These are phyloP conservation scores for Luperina nickerlii DNA, from an alignment of 2,888 invertebrate species.

Conservation along the genomic window DNA sequence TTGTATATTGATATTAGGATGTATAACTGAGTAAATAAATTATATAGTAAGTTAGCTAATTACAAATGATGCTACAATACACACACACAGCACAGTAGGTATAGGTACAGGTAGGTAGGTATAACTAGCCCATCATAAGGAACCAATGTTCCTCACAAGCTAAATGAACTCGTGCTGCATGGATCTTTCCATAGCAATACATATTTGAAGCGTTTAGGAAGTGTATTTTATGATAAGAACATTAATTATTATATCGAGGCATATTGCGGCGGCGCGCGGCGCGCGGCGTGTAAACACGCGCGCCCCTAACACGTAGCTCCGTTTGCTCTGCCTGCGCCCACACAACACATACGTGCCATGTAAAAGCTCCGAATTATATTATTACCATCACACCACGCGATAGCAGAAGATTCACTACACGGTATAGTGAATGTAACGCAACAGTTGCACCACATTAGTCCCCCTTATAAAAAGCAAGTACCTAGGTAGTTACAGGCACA, in stretches of 20 bases:
- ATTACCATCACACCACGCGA: not conserved
- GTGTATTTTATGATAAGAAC: constrained; percentile 56
- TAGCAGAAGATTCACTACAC: constrained; percentile 29
- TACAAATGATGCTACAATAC: not conserved
- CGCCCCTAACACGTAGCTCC: constrained; percentile 31
- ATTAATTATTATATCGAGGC: constrained; percentile 58
- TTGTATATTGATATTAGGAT: not conserved
- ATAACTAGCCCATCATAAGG: not conserved
- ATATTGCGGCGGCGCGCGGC: constrained; percentile 13
- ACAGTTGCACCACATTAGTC: not conserved
- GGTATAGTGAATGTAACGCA: not conserved
- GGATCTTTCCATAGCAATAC: constrained; percentile 3
- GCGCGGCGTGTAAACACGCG: constrained; percentile 55
- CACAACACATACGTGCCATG: constrained; percentile 34
- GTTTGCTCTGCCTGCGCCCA: constrained; percentile 22
- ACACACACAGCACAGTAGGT: not conserved
- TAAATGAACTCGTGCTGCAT: not conserved
- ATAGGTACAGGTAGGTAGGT: not conserved
- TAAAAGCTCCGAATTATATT: constrained; percentile 24
- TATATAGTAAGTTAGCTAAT: not conserved
- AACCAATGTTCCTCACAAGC: constrained; percentile 16
- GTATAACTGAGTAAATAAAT: not conserved
- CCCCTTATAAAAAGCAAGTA: not conserved
- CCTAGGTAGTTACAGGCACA: not conserved
- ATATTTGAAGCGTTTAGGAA: constrained; percentile 40